Evolutionary conservation across 2,888 invertebrate genomes (phyloP).

Genomic region (Thecocarcelia acutangulata): DNA sequence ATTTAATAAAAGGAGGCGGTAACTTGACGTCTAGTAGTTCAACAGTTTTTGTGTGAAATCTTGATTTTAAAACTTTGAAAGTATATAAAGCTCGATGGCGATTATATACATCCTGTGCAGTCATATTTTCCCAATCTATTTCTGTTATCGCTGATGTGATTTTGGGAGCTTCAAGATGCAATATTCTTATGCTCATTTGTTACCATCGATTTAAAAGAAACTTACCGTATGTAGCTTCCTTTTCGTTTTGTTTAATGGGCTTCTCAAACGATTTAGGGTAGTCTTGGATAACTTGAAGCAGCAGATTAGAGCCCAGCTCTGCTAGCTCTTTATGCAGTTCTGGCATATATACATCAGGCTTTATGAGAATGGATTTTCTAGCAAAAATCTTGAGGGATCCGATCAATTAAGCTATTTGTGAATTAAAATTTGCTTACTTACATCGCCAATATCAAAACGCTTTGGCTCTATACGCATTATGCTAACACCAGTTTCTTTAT

Average conservation of each 20-base stretch:
- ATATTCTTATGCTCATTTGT: conserved; percentile 8
- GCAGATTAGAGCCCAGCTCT: conserved; percentile 85
- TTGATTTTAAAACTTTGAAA: conserved; percentile 84
- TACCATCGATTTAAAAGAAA: too few species aligned
- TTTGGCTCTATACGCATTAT: conserved; percentile 93
- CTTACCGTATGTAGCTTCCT: conserved; percentile 87
- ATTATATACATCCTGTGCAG: conserved; percentile 86
- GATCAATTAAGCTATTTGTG: neutral
- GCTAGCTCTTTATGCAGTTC: conserved; percentile 86
- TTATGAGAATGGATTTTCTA: conserved; percentile 84
- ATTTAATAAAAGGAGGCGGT: conserved; percentile 4
- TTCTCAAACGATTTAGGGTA: conserved; percentile 84
- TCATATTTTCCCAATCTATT: conserved; percentile 86
- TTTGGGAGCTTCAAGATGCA: conserved; percentile 86
- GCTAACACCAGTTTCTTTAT: conserved; percentile 90
- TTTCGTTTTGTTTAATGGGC: conserved; percentile 84
- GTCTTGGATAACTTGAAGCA: conserved; percentile 84
- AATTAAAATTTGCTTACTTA: conserved; percentile 73
- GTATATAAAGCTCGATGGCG: conserved; percentile 87
- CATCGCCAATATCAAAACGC: conserved; percentile 89
- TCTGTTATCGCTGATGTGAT: conserved; percentile 84
- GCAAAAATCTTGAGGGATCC: conserved; percentile 78
- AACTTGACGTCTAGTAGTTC: conserved; percentile 84
- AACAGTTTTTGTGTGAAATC: conserved; percentile 84
- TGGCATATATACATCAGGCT: conserved; percentile 84